phyloP scores from a whole-genome alignment of 1,140 invertebrate species.

The Paramacrobiotus metropolitanus region DNA sequence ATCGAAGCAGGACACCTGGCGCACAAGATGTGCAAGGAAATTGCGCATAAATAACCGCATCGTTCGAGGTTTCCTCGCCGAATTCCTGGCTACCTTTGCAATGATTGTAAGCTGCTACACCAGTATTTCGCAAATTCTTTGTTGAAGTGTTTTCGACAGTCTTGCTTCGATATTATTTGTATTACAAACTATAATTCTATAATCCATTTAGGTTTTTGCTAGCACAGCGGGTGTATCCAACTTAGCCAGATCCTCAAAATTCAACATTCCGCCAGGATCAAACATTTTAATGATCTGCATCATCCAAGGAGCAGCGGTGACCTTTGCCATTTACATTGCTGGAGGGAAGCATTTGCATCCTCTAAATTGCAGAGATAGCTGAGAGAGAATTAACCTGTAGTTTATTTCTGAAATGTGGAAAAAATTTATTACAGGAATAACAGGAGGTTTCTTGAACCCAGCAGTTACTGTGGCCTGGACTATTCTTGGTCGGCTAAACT shows the following conservation, averaged over 20 bases:
- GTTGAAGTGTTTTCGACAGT: neutral
- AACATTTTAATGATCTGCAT: neutral
- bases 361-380: no score
- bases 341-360: no score
- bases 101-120: neutral
- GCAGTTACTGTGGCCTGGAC: slow-evolving; percentile 28
- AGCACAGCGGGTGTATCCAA: no score
- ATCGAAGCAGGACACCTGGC: no score
- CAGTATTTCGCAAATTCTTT: no score
- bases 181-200: neutral
- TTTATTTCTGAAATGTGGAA: no score
- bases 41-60: neutral
- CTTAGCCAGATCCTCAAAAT: neutral
- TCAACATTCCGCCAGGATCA: neutral
- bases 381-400: no score
- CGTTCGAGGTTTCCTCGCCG: neutral
- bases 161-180: neutral
- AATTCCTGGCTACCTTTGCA: neutral
- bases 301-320: neutral
- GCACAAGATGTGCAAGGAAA: no score
- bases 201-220: no score
- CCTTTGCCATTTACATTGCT: neutral
- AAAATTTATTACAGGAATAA: slow-evolving; percentile 9
- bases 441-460: slow-evolving; percentile 33
- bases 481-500: slow-evolving; percentile 23